Evolutionary conservation across 2,113 vertebrate genomes (phyloP).

Genomic region (Sapayoa aenigma): DNA sequence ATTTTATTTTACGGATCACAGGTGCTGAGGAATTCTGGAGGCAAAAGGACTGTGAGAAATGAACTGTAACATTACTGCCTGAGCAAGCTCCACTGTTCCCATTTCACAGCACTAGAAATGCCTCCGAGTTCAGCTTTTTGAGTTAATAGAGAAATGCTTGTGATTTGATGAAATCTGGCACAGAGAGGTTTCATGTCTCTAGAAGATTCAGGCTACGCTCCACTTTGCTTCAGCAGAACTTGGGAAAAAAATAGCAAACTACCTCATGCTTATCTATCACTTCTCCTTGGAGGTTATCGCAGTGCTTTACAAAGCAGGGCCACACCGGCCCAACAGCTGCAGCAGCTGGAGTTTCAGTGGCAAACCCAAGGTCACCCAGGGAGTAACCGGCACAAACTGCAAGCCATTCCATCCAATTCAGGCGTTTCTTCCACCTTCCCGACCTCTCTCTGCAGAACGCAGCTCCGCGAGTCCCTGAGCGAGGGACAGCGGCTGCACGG

Average conservation of each 20-base stretch:
- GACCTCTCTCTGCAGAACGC: background rate
- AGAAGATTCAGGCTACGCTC: background rate
- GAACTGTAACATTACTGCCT: background rate
- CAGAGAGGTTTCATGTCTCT: background rate
- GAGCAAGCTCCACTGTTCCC: background rate
- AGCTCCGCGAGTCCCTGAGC: background rate
- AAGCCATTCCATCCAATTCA: background rate
- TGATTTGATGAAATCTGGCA: background rate
- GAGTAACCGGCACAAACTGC: background rate
- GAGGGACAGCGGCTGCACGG: background rate
- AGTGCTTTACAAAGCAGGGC: background rate
- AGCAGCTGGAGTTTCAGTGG: background rate
- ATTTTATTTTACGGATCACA: background rate
- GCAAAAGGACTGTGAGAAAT: background rate
- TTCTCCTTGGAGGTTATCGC: background rate
- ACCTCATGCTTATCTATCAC: background rate
- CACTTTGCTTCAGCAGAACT: background rate
- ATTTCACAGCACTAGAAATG: background rate
- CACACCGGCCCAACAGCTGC: background rate
- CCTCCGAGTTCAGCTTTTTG: background rate
- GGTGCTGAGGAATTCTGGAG: background rate
- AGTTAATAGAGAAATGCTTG: background rate
- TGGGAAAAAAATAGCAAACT: background rate
- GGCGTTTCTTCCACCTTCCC: background rate
- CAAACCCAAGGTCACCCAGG: constrained; percentile 12